A percentile compares a stretch with the other conserved stretches of the same genome.
Evolutionary conservation across 1,140 invertebrate species (phyloP).

Genomic region (Calliphora vicina): DNA sequence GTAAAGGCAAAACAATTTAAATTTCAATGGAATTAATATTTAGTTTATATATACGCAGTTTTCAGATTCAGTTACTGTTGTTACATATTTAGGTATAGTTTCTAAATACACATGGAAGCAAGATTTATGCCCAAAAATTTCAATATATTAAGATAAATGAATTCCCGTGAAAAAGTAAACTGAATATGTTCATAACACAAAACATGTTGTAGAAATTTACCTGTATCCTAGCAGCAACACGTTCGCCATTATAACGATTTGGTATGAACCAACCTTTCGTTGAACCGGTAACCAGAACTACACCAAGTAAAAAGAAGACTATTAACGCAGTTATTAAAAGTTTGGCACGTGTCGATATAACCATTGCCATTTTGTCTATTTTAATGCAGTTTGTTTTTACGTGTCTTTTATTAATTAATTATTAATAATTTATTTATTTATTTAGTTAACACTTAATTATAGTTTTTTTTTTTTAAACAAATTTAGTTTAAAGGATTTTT

Average conservation of each 20-base stretch:
- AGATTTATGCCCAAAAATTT: no score
- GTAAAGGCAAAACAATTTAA: no score
- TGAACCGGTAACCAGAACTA: conserved; percentile 67
- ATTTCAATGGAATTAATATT: no score
- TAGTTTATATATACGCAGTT: no score
- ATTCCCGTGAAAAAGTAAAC: no score
- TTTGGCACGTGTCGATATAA: conserved; percentile 68
- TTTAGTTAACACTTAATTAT: neutral
- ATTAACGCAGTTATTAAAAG: conserved; percentile 66
- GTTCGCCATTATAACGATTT: conserved; percentile 61
- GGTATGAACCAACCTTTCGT: conserved; percentile 65
- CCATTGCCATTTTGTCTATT: conserved; percentile 69
- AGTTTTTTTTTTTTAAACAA: neutral
- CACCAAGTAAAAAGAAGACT: conserved; percentile 65
- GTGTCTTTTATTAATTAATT: neutral
- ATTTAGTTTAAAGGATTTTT: neutral
- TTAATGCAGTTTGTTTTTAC: neutral
- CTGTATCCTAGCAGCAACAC: conserved; percentile 63
- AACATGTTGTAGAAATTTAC: no score
- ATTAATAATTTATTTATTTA: conserved; percentile 19
- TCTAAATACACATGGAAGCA: no score
- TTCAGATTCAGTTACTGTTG: no score
- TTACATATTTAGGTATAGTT: no score
- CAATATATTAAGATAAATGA: no score
- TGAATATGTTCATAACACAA: no score